Evolutionary conservation across 2,888 invertebrate species (phyloP).

Genomic region (Petrophora chlorosata): DNA sequence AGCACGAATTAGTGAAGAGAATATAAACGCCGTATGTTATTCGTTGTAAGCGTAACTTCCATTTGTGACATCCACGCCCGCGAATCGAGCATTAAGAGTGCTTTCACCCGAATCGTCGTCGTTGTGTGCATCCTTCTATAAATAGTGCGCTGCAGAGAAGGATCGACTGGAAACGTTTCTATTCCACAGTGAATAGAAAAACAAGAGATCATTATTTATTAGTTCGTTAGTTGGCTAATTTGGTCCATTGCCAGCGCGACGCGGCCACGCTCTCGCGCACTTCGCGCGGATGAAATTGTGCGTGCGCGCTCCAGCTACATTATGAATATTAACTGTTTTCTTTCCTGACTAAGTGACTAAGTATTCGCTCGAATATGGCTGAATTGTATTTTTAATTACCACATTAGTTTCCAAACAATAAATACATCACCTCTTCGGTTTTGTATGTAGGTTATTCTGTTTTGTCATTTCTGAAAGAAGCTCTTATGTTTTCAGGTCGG

Average conservation of each 20-base stretch:
- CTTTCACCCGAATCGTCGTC: conserved; percentile 80
- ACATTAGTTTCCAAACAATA: conserved; percentile 28
- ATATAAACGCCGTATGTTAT: conserved; percentile 67
- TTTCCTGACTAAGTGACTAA: conserved; percentile 43
- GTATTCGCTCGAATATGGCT: conserved; percentile 19
- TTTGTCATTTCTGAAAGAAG: too few relatives aligned
- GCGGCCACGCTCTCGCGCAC: conserved; percentile 80
- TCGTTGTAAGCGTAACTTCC: conserved; percentile 50
- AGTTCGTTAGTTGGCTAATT: conserved; percentile 83
- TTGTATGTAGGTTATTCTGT: background rate
- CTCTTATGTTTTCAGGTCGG: conserved; percentile 28
- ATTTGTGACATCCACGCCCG: conserved; percentile 66
- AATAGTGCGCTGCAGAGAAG: conserved; percentile 61
- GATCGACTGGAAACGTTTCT: conserved; percentile 77
- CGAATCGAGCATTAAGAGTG: conserved; percentile 78
- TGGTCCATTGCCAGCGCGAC: conserved; percentile 77
- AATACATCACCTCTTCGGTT: background rate
- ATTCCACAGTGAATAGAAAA: conserved; percentile 80
- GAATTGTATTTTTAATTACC: conserved; percentile 26
- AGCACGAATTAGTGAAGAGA: conserved; percentile 70
- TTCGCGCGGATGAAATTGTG: conserved; percentile 72
- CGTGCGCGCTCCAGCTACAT: conserved; percentile 52
- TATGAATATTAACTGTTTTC: conserved; percentile 61
- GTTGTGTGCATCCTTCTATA: conserved; percentile 77
- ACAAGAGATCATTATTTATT: conserved; percentile 84